Evolutionary conservation across 2,797 vertebrate genomes (phyloP).

Genomic region (Kryptopterus vitreolus): DNA sequence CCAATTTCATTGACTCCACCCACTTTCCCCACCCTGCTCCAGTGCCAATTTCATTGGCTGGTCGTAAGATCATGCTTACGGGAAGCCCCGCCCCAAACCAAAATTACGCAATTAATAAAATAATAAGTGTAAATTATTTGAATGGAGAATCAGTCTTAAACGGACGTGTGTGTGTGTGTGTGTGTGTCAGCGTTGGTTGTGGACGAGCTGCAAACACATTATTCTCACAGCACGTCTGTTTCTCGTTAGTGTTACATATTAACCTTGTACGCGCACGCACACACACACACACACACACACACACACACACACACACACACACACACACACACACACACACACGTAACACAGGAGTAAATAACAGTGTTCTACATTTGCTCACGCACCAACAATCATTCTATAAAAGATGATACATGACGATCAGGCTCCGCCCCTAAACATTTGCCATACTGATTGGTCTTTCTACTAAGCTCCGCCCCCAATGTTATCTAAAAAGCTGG

Average conservation of each 20-base stretch:
- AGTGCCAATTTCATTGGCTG: too few relatives aligned
- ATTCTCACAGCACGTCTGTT: conserved; percentile 5
- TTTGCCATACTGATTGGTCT: not conserved
- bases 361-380: not conserved
- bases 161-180: not conserved
- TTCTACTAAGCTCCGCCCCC: not conserved
- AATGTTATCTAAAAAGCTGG: not conserved
- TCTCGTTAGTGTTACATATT: conserved; percentile 1
- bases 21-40: too few relatives aligned
- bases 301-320: not conserved
- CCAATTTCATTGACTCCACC: too few relatives aligned
- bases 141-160: not conserved
- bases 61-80: too few relatives aligned
- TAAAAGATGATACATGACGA: not conserved
- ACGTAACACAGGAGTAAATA: not conserved
- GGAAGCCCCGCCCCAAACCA: not conserved
- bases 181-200: not conserved
- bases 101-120: not conserved
- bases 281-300: not conserved
- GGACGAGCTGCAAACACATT: not conserved
- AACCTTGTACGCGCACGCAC: not conserved
- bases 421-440: too few relatives aligned
- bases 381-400: not conserved
- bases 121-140: not conserved
- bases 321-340: conserved; percentile 3